These are phyloP conservation scores for Drosophila siamana DNA, from an alignment of 2,888 invertebrate genomes.

Conservation along the genomic window DNA sequence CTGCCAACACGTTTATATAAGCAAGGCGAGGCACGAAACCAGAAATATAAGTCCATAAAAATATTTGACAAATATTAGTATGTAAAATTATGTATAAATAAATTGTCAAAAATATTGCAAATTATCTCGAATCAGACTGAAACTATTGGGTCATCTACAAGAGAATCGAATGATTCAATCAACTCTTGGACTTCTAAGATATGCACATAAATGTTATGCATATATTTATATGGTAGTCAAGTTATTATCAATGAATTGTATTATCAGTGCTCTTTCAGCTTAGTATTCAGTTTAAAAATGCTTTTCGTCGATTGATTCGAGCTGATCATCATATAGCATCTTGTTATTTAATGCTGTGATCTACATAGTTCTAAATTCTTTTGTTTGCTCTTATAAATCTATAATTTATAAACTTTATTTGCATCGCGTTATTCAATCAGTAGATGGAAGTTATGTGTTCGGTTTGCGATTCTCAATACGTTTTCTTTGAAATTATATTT, in stretches of 20 bases:
- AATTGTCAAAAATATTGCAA: constrained; percentile 1
- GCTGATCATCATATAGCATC: not conserved
- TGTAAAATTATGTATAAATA: constrained; percentile 16
- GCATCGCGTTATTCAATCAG: constrained; percentile 1
- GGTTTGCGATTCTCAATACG: not conserved
- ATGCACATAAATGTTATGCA: constrained; percentile 14
- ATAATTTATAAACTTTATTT: constrained; percentile 1
- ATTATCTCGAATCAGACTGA: not conserved
- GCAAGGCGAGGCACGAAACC: constrained; percentile 33
- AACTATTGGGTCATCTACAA: constrained; percentile 10
- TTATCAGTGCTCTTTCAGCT: not conserved
- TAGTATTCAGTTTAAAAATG: not conserved
- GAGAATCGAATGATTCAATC: constrained; percentile 15
- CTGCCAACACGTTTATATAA: constrained; percentile 24
- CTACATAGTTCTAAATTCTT: not conserved
- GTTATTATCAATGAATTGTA: constrained; percentile 15
- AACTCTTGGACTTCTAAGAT: constrained; percentile 4
- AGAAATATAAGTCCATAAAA: constrained; percentile 27
- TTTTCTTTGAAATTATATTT: not conserved
- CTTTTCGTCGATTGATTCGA: not conserved
- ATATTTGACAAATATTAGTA: constrained; percentile 17
- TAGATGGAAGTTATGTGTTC: not conserved
- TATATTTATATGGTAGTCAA: not conserved
- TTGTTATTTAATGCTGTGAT: constrained; percentile 2
- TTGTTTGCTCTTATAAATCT: not conserved